Evolutionary conservation across 2,797 vertebrate species (phyloP).

Genomic region (Parotocinclus haroldoi): DNA sequence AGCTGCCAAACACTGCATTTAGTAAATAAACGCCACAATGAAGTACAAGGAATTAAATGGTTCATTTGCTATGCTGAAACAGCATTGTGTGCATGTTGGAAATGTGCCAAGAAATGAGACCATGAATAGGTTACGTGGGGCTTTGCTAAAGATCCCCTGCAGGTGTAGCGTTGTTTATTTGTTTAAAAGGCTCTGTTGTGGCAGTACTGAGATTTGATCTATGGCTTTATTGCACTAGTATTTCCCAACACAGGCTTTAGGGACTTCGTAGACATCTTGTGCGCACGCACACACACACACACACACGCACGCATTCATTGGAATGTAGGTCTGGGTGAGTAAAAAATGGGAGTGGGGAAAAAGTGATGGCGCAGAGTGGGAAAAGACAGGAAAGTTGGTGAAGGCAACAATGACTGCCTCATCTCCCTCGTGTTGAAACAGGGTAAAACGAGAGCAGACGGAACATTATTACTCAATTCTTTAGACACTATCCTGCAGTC

Average conservation of each 20-base stretch:
- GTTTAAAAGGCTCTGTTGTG: background rate
- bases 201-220: too few relatives aligned
- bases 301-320: slow-evolving; percentile 18
- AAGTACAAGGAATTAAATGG: slow-evolving; percentile 8
- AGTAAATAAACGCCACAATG: background rate
- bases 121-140: background rate
- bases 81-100: too few relatives aligned
- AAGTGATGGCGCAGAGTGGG: slow-evolving; percentile 27
- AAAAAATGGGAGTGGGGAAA: slow-evolving; percentile 3
- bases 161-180: slow-evolving; percentile 7
- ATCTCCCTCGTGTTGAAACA: slow-evolving; percentile 53
- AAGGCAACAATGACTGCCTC: slow-evolving; percentile 67
- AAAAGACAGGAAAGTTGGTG: slow-evolving; percentile 36
- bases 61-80: background rate
- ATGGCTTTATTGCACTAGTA: background rate
- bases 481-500: background rate
- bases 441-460: background rate
- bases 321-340: slow-evolving; percentile 20
- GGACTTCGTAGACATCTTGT: too few relatives aligned
- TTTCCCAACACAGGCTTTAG: slow-evolving; percentile 5
- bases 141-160: slow-evolving; percentile 14
- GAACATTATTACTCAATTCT: too few relatives aligned
- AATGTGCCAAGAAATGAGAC: background rate
- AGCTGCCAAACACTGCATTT: background rate
- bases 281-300: too few relatives aligned